Evolutionary conservation across 2,113 vertebrate species (phyloP).

Genomic region (Peromyscus leucopus): DNA sequence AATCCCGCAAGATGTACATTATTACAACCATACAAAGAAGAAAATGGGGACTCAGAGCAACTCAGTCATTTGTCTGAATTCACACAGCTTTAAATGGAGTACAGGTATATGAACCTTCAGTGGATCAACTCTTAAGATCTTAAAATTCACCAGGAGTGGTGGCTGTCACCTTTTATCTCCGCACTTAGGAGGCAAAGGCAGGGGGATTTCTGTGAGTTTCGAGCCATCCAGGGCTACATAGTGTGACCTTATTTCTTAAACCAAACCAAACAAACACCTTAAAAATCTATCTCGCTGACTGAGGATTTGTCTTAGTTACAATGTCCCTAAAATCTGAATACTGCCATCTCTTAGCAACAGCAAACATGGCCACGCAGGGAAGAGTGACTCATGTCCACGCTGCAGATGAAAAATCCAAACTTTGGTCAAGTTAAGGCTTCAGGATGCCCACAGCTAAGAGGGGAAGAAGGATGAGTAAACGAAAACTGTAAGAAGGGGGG

Average conservation of each 20-base stretch:
- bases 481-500: neutral
- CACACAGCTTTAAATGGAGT: conserved; percentile 22
- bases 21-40: conserved; percentile 21
- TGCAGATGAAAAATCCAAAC: neutral
- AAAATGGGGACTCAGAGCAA: neutral
- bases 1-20: conserved; percentile 8
- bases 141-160: neutral
- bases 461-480: neutral
- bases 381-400: neutral
- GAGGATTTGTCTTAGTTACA: conserved; percentile 24
- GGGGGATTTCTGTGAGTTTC: neutral
- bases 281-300: conserved; percentile 5
- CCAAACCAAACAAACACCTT: neutral
- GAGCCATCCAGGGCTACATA: neutral
- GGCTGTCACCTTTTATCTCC: neutral
- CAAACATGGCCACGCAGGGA: neutral
- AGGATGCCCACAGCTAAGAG: neutral
- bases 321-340: neutral
- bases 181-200: neutral
- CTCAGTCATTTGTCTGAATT: neutral
- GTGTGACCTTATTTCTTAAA: neutral
- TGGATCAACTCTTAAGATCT: conserved; percentile 31
- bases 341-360: neutral
- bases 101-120: conserved; percentile 21
- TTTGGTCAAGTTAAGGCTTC: conserved; percentile 31